Conservation (phyloP, 2,797 vertebrate species). For the Danio jaintianensis region DNA sequence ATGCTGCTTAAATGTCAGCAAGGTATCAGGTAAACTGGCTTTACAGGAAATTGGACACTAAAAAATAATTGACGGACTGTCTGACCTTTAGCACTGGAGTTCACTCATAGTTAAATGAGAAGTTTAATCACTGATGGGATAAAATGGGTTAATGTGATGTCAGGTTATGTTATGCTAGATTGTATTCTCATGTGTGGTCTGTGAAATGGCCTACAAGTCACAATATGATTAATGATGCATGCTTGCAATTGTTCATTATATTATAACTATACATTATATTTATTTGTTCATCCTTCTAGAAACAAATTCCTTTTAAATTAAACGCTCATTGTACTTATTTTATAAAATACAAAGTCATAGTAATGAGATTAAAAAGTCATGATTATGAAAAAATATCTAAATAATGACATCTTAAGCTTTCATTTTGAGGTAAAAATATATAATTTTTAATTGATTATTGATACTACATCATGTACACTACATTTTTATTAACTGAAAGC, state of each 20-base stretch:
- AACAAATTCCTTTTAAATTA: too few relatives aligned
- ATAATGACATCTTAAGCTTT: too few relatives aligned
- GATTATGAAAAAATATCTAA: too few relatives aligned
- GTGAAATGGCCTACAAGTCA: not conserved
- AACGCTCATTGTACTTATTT: too few relatives aligned
- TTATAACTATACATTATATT: too few relatives aligned
- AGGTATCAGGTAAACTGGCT: slow-evolving; percentile 6
- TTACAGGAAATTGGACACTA: not conserved
- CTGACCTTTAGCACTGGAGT: slow-evolving; percentile 1
- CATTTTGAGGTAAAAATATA: too few relatives aligned
- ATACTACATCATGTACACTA: too few relatives aligned
- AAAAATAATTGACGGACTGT: not conserved
- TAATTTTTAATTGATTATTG: too few relatives aligned
- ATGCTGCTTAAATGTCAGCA: slow-evolving; percentile 26
- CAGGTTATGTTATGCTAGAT: not conserved
- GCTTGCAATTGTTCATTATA: not conserved
- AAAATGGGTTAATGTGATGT: slow-evolving; percentile 12
- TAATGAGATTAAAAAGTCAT: too few relatives aligned
- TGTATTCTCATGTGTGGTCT: not conserved
- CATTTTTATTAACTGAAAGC: too few relatives aligned
- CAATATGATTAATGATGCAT: not conserved
- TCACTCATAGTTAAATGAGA: not conserved
- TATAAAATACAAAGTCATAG: too few relatives aligned
- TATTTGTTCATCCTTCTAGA: not conserved
- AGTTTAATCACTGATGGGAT: not conserved